These are phyloP conservation scores for Drosophila kuntzei DNA, from an alignment of 2,888 invertebrate species.

Conservation along the genomic window DNA sequence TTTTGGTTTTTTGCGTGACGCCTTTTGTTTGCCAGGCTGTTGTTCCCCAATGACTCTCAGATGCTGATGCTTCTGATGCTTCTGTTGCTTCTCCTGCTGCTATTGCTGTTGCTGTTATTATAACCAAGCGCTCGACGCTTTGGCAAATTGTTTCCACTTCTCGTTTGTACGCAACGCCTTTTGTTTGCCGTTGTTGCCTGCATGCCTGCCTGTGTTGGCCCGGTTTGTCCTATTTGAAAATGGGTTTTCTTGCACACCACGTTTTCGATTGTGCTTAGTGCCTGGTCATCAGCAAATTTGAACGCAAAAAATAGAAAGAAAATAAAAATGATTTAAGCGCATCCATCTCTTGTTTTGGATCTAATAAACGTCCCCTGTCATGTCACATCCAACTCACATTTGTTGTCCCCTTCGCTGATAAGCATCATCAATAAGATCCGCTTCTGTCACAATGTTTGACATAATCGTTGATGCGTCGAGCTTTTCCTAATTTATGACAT, in stretches of 20 bases:
- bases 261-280: slow-evolving; percentile 37
- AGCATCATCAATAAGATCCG: slow-evolving; percentile 67
- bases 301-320: slow-evolving; percentile 12
- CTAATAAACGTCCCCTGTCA: slow-evolving; percentile 56
- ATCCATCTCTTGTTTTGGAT: slow-evolving; percentile 28
- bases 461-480: slow-evolving; percentile 64
- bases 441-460: slow-evolving; percentile 70
- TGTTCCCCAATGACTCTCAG: slow-evolving; percentile 56
- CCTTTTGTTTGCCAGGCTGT: slow-evolving; percentile 66
- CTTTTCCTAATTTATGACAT: slow-evolving; percentile 76
- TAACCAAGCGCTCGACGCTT: slow-evolving; percentile 75
- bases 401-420: slow-evolving; percentile 41
- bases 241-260: slow-evolving; percentile 40
- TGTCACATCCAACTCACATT: slow-evolving; percentile 57
- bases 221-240: slow-evolving; percentile 55
- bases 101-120: slow-evolving; percentile 68
- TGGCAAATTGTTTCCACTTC: slow-evolving; percentile 79
- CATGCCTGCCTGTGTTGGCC: neutral
- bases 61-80: slow-evolving; percentile 27
- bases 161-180: slow-evolving; percentile 59
- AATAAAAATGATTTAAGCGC: slow-evolving; percentile 37
- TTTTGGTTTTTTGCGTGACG: slow-evolving; percentile 38
- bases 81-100: slow-evolving; percentile 42
- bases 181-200: slow-evolving; percentile 38
- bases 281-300: slow-evolving; percentile 39